phyloP scores from a whole-genome alignment of 2,113 vertebrate genomes.

The Coregonus clupeaformis region DNA sequence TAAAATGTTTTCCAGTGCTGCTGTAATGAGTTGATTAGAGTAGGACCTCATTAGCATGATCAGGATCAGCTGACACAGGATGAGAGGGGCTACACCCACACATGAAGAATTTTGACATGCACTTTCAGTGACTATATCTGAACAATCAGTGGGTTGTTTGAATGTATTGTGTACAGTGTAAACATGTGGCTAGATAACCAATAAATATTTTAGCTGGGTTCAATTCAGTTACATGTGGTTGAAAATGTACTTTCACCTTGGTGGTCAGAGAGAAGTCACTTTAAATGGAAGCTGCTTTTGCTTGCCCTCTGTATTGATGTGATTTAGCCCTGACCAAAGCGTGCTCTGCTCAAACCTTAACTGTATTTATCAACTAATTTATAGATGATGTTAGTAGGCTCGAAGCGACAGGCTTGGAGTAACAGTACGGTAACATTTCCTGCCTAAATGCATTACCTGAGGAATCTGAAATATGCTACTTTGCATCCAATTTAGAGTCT shows the following conservation, averaged over 20 bases:
- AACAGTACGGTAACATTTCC: neutral
- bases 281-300: too few species aligned
- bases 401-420: too few species aligned
- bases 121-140: too few species aligned
- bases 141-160: too few species aligned
- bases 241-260: too few species aligned
- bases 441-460: neutral
- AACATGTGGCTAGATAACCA: too few species aligned
- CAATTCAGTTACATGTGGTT: too few species aligned
- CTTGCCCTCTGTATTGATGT: neutral
- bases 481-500: too few species aligned
- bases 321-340: neutral
- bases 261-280: too few species aligned
- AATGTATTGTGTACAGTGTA: too few species aligned
- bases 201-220: too few species aligned
- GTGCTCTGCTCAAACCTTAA: neutral
- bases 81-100: neutral
- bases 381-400: neutral
- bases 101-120: too few species aligned
- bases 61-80: neutral
- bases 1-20: neutral
- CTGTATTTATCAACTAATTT: neutral
- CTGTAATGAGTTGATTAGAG: conserved; percentile 2
- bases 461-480: neutral
- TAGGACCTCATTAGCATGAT: neutral